phyloP scores from a whole-genome alignment of 2,797 vertebrate genomes.

The Smutsia gigantea region DNA sequence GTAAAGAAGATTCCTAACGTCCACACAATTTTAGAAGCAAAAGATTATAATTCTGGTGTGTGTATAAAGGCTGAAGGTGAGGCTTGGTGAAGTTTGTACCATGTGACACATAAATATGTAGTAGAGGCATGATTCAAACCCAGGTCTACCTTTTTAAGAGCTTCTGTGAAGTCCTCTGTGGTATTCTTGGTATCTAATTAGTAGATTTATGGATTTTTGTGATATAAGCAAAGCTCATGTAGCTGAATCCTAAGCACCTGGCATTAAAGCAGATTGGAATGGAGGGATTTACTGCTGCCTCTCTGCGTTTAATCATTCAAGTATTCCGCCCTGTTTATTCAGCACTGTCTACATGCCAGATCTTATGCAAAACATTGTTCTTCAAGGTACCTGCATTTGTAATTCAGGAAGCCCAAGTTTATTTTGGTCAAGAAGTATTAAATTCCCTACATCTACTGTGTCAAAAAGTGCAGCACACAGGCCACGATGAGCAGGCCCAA shows the following conservation, averaged over 20 bases:
- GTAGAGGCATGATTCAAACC: background rate
- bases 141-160: background rate
- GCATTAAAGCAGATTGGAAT: background rate
- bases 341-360: background rate
- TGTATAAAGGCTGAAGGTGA: background rate
- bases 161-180: background rate
- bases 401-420: slow-evolving; percentile 64
- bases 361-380: background rate
- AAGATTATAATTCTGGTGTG: background rate
- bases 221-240: background rate
- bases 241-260: background rate
- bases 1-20: background rate
- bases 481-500: background rate
- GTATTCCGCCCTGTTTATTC: background rate
- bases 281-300: background rate
- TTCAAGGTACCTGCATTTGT: background rate
- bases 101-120: background rate
- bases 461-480: background rate
- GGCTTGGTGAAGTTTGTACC: background rate
- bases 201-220: background rate
- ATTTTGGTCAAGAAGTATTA: slow-evolving; percentile 34
- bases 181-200: background rate
- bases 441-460: background rate
- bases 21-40: background rate
- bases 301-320: background rate